Conservation (phyloP, 2,113 vertebrate species). For the Nothobranchius furzeri region DNA sequence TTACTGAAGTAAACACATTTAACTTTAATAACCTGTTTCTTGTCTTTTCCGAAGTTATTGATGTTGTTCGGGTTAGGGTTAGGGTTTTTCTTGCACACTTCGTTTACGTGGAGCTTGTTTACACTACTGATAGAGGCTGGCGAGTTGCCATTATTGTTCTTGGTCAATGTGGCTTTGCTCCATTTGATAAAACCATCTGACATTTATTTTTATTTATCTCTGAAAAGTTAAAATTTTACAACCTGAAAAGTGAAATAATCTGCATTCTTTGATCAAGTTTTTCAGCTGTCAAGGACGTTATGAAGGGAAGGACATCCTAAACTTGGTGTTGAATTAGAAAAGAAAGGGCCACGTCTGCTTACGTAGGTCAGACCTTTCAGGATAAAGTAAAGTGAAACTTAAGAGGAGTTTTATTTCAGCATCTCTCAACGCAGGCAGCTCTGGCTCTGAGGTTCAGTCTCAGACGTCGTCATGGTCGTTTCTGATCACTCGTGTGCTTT, state of each 20-base stretch:
- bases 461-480: background rate
- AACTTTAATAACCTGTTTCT: no score
- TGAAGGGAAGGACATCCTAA: no score
- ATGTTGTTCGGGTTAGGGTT: no score
- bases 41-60: background rate
- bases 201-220: no score
- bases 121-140: background rate
- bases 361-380: background rate
- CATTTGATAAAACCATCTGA: no score
- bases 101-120: background rate
- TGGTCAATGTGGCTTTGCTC: background rate
- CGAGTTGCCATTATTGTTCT: background rate
- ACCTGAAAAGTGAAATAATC: no score
- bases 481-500: background rate
- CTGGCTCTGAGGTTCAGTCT: background rate
- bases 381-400: slow-evolving; percentile 47
- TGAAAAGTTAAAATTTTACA: no score
- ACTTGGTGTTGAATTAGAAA: background rate
- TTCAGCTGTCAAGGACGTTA: no score
- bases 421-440: background rate
- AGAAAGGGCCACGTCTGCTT: background rate
- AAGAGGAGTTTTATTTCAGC: background rate
- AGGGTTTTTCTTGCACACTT: background rate
- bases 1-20: no score
- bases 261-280: no score